Evolutionary conservation across 2,797 vertebrate genomes (phyloP).

Genomic region (Parotocinclus haroldoi): DNA sequence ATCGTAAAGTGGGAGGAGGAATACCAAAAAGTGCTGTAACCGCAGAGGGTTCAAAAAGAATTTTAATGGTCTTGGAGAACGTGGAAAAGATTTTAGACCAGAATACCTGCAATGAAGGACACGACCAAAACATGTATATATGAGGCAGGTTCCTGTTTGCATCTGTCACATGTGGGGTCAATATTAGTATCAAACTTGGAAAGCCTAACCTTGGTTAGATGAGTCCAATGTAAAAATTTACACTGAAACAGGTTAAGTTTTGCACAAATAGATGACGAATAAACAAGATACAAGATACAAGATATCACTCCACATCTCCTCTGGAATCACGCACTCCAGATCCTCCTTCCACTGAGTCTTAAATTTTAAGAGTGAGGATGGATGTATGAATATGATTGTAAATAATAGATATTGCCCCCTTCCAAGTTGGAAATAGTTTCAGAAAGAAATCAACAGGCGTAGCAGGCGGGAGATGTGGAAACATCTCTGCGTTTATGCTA

Average conservation of each 20-base stretch:
- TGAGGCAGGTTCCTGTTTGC: not conserved
- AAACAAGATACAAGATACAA: not conserved
- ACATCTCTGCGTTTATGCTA: not conserved
- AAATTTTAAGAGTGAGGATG: not conserved
- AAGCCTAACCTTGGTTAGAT: not conserved
- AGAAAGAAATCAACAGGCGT: not conserved
- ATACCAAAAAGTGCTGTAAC: too few relatives aligned
- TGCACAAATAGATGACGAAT: not conserved
- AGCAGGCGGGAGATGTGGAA: not conserved
- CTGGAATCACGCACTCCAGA: not conserved
- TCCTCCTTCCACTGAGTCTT: not conserved
- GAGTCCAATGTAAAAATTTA: not conserved
- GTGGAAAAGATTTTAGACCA: not conserved
- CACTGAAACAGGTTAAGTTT: not conserved
- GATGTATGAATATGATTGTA: not conserved
- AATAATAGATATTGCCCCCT: not conserved
- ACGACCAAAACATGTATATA: not conserved
- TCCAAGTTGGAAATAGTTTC: not conserved
- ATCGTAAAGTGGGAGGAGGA: too few relatives aligned
- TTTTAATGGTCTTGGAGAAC: too few relatives aligned
- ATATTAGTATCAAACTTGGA: not conserved
- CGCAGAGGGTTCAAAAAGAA: too few relatives aligned
- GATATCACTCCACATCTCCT: not conserved
- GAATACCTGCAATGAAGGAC: not conserved
- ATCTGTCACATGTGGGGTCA: not conserved